Base-by-base conservation (phyloP, 2,888 invertebrate genomes). In the Flexamia atlantica region DNA sequence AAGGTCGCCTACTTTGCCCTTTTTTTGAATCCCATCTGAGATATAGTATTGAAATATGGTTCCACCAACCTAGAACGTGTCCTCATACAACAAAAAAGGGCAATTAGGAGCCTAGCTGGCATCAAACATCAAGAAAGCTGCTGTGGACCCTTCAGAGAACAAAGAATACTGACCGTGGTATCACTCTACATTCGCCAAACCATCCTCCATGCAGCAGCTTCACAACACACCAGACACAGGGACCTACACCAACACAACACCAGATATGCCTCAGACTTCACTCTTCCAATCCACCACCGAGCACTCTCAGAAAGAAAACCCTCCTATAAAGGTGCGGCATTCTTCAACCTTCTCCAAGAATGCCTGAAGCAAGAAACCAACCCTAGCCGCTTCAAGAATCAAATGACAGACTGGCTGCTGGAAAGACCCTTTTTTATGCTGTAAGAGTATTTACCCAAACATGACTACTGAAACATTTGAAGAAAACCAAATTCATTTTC, bases 81-180 rank as follows among this genome's bases (percentile, higher is more conserved):
- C 25, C 76, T 76, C 28, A 28, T 46, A 1, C 76, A n/a, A n/a
- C 46, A 76, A 76, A 76, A 76, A 46, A 76, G 76, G 17, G 50
- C 76, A 28, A 50, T 46, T 12, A 76, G 76, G 23, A 50, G 76
- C 30, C 46, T 76, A 12, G 76, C 46, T 2, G 25, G 50, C 46
- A 42, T 76, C 17, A 46, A 40, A 14, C 28, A 40, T 17, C 76
- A 28, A 76, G 76, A 76, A 42, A 76, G 76, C 76, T 76, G 76
- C 50, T 25, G 76, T 12, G 30, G 17, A 46, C 17, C 76, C 1
- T 76, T 46, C 50, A 76, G 28, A 28, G 28, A 46, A 23, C 28
- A 23, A 42, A 76, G 36, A 50, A 76, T 50, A 23, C 76, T 76
- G 17, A 76, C 25, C 4, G 46, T 76, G 17, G 40, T 17, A 9